Evolutionary conservation across 2,113 vertebrate species (phyloP).

Genomic region (Balaeniceps rex): DNA sequence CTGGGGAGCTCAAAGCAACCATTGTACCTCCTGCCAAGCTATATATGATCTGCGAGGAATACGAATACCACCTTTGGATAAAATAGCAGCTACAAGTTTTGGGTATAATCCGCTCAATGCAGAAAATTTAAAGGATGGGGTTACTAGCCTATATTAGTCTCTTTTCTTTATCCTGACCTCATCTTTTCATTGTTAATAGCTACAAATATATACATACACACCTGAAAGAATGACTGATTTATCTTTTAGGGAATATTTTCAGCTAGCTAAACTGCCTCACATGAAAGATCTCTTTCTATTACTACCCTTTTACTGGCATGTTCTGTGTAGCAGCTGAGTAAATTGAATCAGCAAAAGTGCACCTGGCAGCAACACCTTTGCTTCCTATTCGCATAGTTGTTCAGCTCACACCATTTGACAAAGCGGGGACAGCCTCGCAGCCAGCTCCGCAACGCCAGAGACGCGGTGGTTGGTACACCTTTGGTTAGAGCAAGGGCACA

Average conservation of each 20-base stretch:
- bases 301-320: not conserved
- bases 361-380: not conserved
- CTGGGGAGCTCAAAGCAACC: not conserved
- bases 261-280: not conserved
- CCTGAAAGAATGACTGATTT: not conserved
- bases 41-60: not conserved
- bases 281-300: not conserved
- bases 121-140: not conserved
- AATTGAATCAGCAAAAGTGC: not conserved
- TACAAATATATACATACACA: not conserved
- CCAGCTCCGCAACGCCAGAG: not conserved
- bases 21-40: not conserved
- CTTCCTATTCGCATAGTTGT: not conserved
- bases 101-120: not conserved
- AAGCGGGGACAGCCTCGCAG: no score
- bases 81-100: not conserved
- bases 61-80: not conserved
- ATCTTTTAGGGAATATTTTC: not conserved
- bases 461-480: accelerated
- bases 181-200: not conserved
- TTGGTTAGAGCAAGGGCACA: not conserved
- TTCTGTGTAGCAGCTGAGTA: not conserved
- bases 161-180: not conserved
- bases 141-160: not conserved
- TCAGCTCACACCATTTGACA: not conserved